Evolutionary conservation across 2,888 invertebrate genomes (phyloP).

Genomic region (Kryphioiulus occultus): DNA sequence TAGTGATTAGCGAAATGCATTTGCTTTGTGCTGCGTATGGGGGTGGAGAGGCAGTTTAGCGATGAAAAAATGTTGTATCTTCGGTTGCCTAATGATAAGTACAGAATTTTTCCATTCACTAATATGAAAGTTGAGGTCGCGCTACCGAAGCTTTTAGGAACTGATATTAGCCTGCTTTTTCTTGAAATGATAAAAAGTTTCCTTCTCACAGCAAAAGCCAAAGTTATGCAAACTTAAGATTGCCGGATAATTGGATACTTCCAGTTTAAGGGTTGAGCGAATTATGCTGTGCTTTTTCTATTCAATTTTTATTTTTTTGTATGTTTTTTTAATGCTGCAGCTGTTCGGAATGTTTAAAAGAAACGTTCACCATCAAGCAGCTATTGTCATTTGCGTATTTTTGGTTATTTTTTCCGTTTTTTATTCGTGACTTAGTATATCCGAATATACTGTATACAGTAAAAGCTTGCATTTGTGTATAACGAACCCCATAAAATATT

Average conservation of each 20-base stretch:
- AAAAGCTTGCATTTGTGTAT: too few species aligned
- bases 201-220: not conserved
- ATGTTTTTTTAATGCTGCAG: not conserved
- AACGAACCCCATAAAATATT: not conserved
- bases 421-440: too few species aligned
- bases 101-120: conserved; percentile 10
- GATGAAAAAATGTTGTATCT: not conserved
- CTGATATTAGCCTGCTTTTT: not conserved
- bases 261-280: not conserved
- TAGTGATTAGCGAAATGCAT: conserved; percentile 35
- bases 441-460: too few species aligned
- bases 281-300: not conserved
- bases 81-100: not conserved
- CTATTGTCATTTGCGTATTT: too few species aligned
- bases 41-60: not conserved
- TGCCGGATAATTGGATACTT: not conserved
- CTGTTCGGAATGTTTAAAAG: too few species aligned
- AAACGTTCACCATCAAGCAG: too few species aligned
- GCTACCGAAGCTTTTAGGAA: not conserved
- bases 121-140: not conserved
- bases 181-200: not conserved
- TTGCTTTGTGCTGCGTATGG: not conserved
- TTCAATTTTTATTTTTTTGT: not conserved
- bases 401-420: too few species aligned
- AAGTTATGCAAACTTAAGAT: not conserved